These are phyloP conservation scores for Maccullochella peelii DNA, from an alignment of 2,113 vertebrate genomes.

Conservation along the genomic window DNA sequence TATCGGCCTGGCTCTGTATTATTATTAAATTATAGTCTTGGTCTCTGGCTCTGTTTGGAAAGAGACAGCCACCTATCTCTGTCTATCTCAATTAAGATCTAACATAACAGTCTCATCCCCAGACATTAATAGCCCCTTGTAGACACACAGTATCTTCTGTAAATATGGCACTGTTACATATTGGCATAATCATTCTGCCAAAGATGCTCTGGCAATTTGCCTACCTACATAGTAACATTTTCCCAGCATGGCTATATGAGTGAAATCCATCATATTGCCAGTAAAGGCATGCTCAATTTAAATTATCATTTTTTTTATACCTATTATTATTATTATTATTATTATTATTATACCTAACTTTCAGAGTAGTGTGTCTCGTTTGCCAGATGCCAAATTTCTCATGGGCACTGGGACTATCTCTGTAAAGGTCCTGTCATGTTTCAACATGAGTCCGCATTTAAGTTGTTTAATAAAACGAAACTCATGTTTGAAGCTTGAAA, in stretches of 20 bases:
- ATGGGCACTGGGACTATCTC: not conserved
- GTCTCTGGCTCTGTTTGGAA: slow-evolving; percentile 13
- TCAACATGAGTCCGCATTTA: not conserved
- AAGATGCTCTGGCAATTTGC: not conserved
- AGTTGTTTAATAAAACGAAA: slow-evolving; percentile 19
- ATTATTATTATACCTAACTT: no score
- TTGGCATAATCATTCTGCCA: not conserved
- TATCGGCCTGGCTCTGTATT: slow-evolving; percentile 13
- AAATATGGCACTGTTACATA: not conserved
- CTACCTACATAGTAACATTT: not conserved
- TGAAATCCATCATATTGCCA: not conserved
- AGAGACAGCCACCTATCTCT: slow-evolving; percentile 4
- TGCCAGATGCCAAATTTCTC: not conserved
- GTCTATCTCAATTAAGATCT: slow-evolving; percentile 32
- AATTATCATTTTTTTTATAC: no score
- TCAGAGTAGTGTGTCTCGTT: no score
- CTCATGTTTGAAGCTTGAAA: slow-evolving; percentile 23
- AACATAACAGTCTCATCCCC: slow-evolving; percentile 37
- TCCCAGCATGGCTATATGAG: not conserved
- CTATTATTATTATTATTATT: no score
- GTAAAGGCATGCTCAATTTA: no score
- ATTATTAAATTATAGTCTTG: slow-evolving; percentile 42
- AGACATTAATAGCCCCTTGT: slow-evolving; percentile 34
- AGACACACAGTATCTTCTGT: slow-evolving; percentile 4
- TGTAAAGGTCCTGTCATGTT: slow-evolving; percentile 20